phyloP scores from a whole-genome alignment of 2,113 vertebrate species.

The Pteropus alecto region DNA sequence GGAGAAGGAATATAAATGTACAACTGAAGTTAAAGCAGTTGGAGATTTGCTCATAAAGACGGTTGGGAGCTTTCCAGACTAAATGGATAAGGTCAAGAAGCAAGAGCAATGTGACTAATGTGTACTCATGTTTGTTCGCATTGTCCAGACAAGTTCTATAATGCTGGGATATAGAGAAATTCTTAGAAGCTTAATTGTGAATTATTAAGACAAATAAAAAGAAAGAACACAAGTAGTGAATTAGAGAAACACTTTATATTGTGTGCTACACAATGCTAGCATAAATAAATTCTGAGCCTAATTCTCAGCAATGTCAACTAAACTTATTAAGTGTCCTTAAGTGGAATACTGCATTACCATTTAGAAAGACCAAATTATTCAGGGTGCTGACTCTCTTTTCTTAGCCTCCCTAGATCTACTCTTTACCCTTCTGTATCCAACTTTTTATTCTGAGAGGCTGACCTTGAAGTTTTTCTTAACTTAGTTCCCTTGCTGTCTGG shows the following conservation, averaged over 20 bases:
- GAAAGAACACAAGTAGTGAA: background rate
- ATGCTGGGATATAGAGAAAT: background rate
- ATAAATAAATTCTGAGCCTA: background rate
- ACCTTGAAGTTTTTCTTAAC: background rate
- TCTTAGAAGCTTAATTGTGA: background rate
- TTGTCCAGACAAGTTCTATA: background rate
- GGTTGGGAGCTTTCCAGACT: background rate
- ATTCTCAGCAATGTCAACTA: background rate
- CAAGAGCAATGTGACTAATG: background rate
- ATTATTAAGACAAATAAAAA: background rate
- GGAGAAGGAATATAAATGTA: background rate
- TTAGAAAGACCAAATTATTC: background rate
- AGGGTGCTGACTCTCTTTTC: background rate
- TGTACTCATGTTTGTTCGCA: background rate
- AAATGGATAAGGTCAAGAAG: background rate
- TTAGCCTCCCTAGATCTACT: background rate
- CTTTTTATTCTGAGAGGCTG: background rate
- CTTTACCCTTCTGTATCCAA: rapidly evolving
- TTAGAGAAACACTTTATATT: background rate
- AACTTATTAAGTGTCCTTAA: background rate
- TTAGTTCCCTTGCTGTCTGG: background rate
- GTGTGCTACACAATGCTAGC: background rate
- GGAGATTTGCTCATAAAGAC: background rate
- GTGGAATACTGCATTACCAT: background rate
- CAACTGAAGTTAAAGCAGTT: background rate